phyloP scores from a whole-genome alignment of 1,140 invertebrate species.

The Drosophila ananassae region DNA sequence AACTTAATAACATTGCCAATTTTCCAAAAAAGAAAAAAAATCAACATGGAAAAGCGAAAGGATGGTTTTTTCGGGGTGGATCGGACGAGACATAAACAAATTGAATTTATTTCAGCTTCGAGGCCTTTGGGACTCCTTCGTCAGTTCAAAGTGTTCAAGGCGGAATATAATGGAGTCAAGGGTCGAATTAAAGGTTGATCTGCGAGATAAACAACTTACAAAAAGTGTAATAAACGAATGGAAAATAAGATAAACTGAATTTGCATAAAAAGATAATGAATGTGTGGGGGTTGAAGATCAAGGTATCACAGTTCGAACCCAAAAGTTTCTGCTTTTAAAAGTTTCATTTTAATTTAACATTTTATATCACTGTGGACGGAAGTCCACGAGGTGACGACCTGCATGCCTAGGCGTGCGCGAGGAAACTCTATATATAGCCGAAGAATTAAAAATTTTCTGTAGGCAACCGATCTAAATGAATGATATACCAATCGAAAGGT shows the following conservation, averaged over 20 bases:
- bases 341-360: no score
- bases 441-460: no score
- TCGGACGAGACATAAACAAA: conserved; percentile 24
- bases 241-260: neutral
- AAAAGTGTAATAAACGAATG: neutral
- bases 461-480: no score
- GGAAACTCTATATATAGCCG: no score
- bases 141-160: neutral
- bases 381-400: no score
- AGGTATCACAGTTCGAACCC: neutral
- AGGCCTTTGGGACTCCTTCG: neutral
- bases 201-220: conserved; percentile 5
- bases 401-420: no score
- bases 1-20: conserved; percentile 64
- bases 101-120: conserved; percentile 23
- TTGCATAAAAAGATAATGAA: no score
- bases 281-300: neutral
- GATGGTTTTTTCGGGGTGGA: neutral
- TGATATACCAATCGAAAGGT: no score
- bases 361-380: no score
- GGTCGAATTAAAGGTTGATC: conserved; percentile 1
- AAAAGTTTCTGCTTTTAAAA: no score
- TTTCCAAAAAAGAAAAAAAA: conserved; percentile 44
- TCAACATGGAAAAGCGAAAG: conserved; percentile 11
- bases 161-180: conserved; percentile 1